Conservation (phyloP, 2,113 vertebrate species). For the Apodemus speciosus region DNA sequence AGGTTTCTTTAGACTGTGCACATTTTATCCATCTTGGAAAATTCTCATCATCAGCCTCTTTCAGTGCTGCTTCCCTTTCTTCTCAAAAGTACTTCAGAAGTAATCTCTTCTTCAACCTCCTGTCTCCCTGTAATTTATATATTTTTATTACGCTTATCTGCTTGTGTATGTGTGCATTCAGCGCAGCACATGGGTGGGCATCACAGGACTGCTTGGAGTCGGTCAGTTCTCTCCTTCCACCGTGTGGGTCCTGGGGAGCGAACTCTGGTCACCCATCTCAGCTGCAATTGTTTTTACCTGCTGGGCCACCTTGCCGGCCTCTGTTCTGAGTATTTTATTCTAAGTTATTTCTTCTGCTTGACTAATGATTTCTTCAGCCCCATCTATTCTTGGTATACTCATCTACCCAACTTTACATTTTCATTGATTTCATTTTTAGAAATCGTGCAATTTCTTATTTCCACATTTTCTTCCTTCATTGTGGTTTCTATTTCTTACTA, state of each 20-base stretch:
- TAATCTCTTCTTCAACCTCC: background rate
- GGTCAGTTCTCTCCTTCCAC: background rate
- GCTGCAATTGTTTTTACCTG: background rate
- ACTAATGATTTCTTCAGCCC: background rate
- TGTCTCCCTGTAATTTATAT: background rate
- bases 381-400: background rate
- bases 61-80: background rate
- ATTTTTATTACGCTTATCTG: background rate
- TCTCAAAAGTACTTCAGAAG: background rate
- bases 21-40: background rate
- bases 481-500: background rate
- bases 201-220: background rate
- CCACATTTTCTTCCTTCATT: background rate
- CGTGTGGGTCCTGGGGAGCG: background rate
- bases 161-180: background rate
- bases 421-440: background rate
- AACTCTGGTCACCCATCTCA: background rate
- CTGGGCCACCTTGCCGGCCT: background rate
- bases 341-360: background rate
- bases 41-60: background rate
- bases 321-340: background rate
- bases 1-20: background rate
- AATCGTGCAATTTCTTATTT: background rate
- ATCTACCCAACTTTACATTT: conserved; percentile 12
- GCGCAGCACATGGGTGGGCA: background rate